Conservation (phyloP, 2,888 invertebrate species). For the Tuta absoluta region DNA sequence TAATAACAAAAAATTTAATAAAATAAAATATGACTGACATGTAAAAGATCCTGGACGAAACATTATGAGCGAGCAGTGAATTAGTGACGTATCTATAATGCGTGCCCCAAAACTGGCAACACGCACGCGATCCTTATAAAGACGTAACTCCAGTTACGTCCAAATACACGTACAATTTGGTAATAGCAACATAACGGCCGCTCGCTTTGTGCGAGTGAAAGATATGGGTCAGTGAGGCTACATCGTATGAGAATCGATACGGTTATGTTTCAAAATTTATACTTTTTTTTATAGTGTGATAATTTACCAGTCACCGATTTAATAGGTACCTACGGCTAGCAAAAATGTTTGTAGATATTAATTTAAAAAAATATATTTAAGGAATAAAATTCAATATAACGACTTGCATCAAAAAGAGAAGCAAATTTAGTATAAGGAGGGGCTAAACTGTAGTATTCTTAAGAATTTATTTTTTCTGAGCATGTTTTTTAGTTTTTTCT, state of each 20-base stretch:
- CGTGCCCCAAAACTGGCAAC: constrained; percentile 56
- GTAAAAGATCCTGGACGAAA: no score
- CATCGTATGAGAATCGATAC: constrained; percentile 15
- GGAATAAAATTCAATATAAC: no score
- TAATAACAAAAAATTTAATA: no score
- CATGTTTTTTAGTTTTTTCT: not conserved
- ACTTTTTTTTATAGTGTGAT: not conserved
- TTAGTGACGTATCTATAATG: constrained; percentile 58
- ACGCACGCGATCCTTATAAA: constrained; percentile 62
- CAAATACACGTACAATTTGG: constrained; percentile 54
- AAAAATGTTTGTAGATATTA: no score
- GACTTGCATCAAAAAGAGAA: no score
- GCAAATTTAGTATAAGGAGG: no score
- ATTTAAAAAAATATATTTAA: no score
- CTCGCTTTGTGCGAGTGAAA: constrained; percentile 11
- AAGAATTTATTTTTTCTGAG: not conserved
- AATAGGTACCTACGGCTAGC: no score
- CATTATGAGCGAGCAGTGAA: constrained; percentile 15
- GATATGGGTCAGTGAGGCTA: constrained; percentile 14
- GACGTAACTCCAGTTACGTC: constrained; percentile 58
- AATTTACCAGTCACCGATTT: no score
- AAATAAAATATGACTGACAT: no score
- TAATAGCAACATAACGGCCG: constrained; percentile 39
- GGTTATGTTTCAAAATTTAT: not conserved
- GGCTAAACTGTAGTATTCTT: no score